Conservation (phyloP, 2,888 invertebrate genomes). For the Polylopha cassiicola region DNA sequence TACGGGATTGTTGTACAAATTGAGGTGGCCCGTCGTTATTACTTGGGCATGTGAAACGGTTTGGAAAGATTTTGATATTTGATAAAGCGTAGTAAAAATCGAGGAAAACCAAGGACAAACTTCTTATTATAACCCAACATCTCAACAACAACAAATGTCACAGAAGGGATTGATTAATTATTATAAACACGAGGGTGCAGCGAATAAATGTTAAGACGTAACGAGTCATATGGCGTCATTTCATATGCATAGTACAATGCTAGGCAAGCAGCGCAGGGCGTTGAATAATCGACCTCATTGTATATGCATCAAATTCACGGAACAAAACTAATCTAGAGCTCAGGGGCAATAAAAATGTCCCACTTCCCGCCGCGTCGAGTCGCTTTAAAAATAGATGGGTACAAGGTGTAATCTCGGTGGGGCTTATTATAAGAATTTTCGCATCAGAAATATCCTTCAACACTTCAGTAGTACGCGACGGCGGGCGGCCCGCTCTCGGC, state of each 20-base stretch:
- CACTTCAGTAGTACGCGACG: conserved; percentile 42
- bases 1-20: conserved; percentile 14
- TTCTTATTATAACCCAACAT: too few species aligned
- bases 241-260: conserved; percentile 60
- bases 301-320: conserved; percentile 75
- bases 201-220: conserved; percentile 21
- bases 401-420: conserved; percentile 72
- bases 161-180: not conserved
- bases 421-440: conserved; percentile 71
- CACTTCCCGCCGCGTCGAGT: conserved; percentile 59
- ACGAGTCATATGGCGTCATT: conserved; percentile 47
- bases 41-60: too few species aligned
- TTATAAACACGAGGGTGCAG: conserved; percentile 13
- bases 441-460: conserved; percentile 70
- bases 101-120: too few species aligned
- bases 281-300: conserved; percentile 73
- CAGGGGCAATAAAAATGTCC: conserved; percentile 73
- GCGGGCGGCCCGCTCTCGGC: conserved; percentile 40
- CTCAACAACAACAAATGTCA: conserved; percentile 1
- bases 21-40: conserved; percentile 11
- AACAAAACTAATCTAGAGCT: conserved; percentile 75
- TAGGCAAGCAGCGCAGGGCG: conserved; percentile 56
- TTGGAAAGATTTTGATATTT: conserved; percentile 1
- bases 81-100: too few species aligned
- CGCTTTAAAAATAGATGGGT: conserved; percentile 70